A percentile compares a stretch with the other conserved stretches of the same genome.
These are phyloP conservation scores for Miltochrista miniata DNA, from an alignment of 2,888 invertebrate genomes.

Conservation along the genomic window DNA sequence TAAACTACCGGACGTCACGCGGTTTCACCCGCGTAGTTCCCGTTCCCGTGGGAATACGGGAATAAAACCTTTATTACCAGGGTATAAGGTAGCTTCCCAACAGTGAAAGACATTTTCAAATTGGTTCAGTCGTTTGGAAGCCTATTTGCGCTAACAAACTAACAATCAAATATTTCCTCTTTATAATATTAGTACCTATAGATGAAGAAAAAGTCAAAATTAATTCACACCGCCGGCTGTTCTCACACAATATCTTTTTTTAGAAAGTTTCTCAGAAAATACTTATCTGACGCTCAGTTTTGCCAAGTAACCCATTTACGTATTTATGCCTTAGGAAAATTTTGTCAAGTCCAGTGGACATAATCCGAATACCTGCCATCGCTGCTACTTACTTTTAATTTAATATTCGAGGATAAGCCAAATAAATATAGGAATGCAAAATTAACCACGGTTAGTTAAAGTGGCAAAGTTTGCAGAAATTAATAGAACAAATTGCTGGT, in stretches of 20 bases:
- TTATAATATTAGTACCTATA: no score
- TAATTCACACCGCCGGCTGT: not conserved
- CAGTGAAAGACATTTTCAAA: no score
- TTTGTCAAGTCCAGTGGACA: constrained; percentile 14
- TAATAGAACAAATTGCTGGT: constrained; percentile 17
- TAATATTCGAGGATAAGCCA: constrained; percentile 21
- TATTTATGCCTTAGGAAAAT: not conserved
- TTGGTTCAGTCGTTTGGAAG: no score
- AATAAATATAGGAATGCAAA: constrained; percentile 13
- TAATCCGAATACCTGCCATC: constrained; percentile 12
- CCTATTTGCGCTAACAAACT: no score
- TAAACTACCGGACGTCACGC: no score
- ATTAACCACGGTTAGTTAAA: constrained; percentile 18
- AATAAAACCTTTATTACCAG: no score
- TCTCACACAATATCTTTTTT: not conserved
- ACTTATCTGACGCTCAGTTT: not conserved
- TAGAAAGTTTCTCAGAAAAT: not conserved
- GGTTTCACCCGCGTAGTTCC: no score
- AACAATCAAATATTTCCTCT: no score
- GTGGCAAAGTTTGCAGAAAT: constrained; percentile 16
- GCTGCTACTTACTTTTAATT: constrained; percentile 14
- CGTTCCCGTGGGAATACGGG: no score
- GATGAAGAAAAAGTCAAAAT: no score
- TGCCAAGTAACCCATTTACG: not conserved
- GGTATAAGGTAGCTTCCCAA: no score